These are phyloP conservation scores for Leptopilina drosophilae DNA, from an alignment of 2,888 invertebrate species.

Conservation along the genomic window DNA sequence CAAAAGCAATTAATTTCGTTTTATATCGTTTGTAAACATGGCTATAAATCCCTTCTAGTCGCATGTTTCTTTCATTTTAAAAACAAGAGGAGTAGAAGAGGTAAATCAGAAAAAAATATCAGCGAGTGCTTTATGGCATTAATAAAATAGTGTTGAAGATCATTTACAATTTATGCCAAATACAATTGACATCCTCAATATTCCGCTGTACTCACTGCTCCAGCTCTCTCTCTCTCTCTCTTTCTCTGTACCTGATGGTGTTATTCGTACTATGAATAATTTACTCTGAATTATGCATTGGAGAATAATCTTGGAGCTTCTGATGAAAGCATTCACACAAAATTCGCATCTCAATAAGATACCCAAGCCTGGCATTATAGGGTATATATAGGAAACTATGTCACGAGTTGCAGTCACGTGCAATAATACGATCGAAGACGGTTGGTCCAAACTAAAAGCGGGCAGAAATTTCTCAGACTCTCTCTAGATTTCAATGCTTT, in stretches of 20 bases:
- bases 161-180: not conserved
- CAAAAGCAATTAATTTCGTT: slow-evolving; percentile 26
- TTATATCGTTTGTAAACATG: slow-evolving; percentile 24
- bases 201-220: not conserved
- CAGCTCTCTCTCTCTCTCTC: too few relatives aligned
- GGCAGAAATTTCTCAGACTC: slow-evolving; percentile 33
- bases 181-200: slow-evolving; percentile 14
- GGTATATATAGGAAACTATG: slow-evolving; percentile 12
- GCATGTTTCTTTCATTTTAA: slow-evolving; percentile 3
- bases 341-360: slow-evolving; percentile 38
- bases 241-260: not conserved
- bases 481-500: slow-evolving; percentile 28
- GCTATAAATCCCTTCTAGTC: slow-evolving; percentile 19
- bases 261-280: slow-evolving; percentile 19
- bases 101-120: not conserved
- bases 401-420: slow-evolving; percentile 40
- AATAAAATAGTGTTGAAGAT: not conserved
- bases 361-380: slow-evolving; percentile 31
- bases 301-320: slow-evolving; percentile 33
- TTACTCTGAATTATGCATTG: slow-evolving; percentile 36
- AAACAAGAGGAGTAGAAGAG: not conserved
- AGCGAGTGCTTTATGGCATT: not conserved
- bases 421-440: slow-evolving; percentile 31
- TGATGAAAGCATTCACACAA: slow-evolving; percentile 40
- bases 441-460: slow-evolving; percentile 37